Evolutionary conservation across 2,113 vertebrate genomes (phyloP).

Genomic region (Nansenia antarctica): DNA sequence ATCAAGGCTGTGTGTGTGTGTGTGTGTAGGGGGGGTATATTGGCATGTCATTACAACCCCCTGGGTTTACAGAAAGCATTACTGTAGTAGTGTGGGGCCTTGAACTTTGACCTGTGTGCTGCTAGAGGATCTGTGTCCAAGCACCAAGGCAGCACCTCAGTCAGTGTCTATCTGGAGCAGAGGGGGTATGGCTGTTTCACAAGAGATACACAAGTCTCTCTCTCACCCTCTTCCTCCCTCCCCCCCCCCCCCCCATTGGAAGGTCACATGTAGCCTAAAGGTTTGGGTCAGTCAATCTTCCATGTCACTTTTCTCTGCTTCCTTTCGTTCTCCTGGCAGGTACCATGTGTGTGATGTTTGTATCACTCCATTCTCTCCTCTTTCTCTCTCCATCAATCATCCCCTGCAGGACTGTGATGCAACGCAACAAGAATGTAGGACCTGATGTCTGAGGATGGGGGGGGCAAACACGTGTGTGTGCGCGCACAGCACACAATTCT

Average conservation of each 20-base stretch:
- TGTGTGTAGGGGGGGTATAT: too few relatives aligned
- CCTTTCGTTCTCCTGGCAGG: slow-evolving; percentile 9
- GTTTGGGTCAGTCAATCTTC: not conserved
- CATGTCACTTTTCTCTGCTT: not conserved
- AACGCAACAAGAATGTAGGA: slow-evolving; percentile 22
- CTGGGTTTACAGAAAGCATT: too few relatives aligned
- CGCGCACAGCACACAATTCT: slow-evolving; percentile 9
- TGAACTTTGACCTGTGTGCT: too few relatives aligned
- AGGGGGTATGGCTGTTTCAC: not conserved
- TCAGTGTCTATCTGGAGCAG: too few relatives aligned
- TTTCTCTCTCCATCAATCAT: slow-evolving; percentile 13
- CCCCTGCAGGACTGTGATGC: slow-evolving; percentile 24
- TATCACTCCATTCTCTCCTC: not conserved
- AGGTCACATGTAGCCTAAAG: too few relatives aligned
- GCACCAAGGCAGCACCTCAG: too few relatives aligned
- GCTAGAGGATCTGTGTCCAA: too few relatives aligned
- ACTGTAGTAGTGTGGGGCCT: too few relatives aligned
- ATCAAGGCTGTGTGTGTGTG: not conserved
- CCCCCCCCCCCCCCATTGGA: too few relatives aligned
- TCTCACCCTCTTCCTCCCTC: too few relatives aligned
- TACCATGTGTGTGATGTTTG: slow-evolving; percentile 21
- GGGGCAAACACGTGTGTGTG: not conserved
- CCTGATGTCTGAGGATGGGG: slow-evolving; percentile 2
- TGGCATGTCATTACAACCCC: too few relatives aligned
- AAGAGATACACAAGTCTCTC: too few relatives aligned